phyloP scores from a whole-genome alignment of 2,888 invertebrate species.

The Hydroisotoma schaefferi region DNA sequence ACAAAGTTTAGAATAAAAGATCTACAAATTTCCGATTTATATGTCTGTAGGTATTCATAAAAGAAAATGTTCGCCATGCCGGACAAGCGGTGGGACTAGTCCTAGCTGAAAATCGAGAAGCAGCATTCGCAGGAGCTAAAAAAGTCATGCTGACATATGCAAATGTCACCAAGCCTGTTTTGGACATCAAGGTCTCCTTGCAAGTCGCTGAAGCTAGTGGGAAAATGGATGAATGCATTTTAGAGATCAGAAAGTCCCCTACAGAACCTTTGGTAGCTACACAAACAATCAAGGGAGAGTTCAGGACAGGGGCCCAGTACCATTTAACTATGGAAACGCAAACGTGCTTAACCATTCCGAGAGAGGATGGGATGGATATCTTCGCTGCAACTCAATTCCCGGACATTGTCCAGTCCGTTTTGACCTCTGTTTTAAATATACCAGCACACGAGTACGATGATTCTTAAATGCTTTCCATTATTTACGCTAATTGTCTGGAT shows the following conservation, averaged over 20 bases:
- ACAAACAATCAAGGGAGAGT: slow-evolving; percentile 57
- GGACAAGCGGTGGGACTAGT: slow-evolving; percentile 53
- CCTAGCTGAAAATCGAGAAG: slow-evolving; percentile 49
- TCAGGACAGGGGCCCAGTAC: slow-evolving; percentile 61
- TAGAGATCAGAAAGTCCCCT: slow-evolving; percentile 2
- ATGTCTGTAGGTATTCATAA: slow-evolving; percentile 51
- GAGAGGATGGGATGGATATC: slow-evolving; percentile 69
- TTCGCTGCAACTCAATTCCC: slow-evolving; percentile 64
- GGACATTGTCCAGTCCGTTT: slow-evolving; percentile 59
- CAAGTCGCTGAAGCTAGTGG: slow-evolving; percentile 9
- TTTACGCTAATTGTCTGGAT: slow-evolving; percentile 3
- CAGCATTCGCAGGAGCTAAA: slow-evolving; percentile 50
- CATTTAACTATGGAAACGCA: slow-evolving; percentile 72
- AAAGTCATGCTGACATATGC: slow-evolving; percentile 13
- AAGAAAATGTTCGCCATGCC: slow-evolving; percentile 50
- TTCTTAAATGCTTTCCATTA: not conserved
- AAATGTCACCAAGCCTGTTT: slow-evolving; percentile 38
- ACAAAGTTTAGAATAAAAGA: too few relatives aligned
- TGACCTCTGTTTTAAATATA: slow-evolving; percentile 59
- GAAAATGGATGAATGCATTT: slow-evolving; percentile 2
- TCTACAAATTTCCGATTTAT: not conserved
- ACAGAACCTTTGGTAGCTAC: not conserved
- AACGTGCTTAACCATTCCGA: slow-evolving; percentile 62
- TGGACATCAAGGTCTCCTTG: slow-evolving; percentile 31
- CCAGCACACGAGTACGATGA: slow-evolving; percentile 60